Conservation (phyloP, 2,113 vertebrate species). For the Tetrao urogallus region DNA sequence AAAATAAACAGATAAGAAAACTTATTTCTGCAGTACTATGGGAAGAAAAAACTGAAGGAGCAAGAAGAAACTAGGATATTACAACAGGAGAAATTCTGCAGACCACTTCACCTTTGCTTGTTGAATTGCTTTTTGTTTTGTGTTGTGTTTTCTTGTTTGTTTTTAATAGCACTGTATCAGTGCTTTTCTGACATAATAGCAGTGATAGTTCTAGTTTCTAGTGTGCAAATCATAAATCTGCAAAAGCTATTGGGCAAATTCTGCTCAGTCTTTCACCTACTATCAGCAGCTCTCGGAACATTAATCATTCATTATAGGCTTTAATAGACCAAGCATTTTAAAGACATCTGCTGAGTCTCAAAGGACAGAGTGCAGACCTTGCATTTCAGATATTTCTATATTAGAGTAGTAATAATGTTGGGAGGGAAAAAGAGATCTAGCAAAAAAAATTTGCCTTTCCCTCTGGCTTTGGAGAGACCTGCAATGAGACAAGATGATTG, state of each 20-base stretch:
- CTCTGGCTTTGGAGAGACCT: not conserved
- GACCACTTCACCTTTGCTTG: not conserved
- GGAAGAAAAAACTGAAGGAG: not conserved
- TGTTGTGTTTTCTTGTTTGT: not conserved
- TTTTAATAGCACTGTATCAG: not conserved
- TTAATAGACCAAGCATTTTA: slow-evolving; percentile 54
- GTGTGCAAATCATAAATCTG: slow-evolving; percentile 24
- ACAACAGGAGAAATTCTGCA: not conserved
- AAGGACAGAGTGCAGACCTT: slow-evolving; percentile 15
- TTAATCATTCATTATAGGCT: slow-evolving; percentile 61
- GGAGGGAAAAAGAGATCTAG: not conserved
- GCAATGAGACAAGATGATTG: not conserved
- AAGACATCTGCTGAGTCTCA: slow-evolving; percentile 54
- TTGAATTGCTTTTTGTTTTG: not conserved
- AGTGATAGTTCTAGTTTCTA: not conserved
- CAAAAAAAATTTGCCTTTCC: not conserved
- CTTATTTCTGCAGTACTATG: not conserved
- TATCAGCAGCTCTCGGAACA: slow-evolving; percentile 41
- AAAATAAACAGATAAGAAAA: not conserved
- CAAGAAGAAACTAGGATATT: not conserved
- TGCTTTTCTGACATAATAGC: slow-evolving; percentile 29
- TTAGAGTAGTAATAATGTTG: not conserved
- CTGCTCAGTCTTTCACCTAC: slow-evolving; percentile 46
- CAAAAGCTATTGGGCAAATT: slow-evolving; percentile 39
- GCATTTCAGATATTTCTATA: not conserved